Evolutionary conservation across 1,140 invertebrate genomes (phyloP).

Genomic region (Cherax quadricarinatus): DNA sequence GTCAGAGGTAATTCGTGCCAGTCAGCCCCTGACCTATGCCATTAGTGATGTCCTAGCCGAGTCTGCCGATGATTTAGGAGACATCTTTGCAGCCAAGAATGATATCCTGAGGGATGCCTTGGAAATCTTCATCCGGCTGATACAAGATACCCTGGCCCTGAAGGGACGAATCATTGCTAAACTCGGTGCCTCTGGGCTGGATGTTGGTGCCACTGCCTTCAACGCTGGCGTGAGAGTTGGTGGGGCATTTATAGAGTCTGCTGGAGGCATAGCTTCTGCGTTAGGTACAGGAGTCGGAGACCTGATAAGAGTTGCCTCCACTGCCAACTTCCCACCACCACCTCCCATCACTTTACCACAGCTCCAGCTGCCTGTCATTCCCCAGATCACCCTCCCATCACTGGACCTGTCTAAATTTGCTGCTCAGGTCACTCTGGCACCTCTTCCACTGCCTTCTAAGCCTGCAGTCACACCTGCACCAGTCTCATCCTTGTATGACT

Average conservation of each 20-base stretch:
- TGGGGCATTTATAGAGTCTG: slow-evolving; percentile 58
- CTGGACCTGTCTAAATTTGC: slow-evolving; percentile 30
- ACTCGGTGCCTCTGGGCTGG: slow-evolving; percentile 58
- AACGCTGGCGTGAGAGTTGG: slow-evolving; percentile 63
- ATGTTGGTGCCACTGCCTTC: slow-evolving; percentile 63
- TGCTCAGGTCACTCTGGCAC: background rate
- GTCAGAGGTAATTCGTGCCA: slow-evolving; percentile 65
- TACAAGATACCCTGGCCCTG: slow-evolving; percentile 62
- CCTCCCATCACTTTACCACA: slow-evolving; percentile 57
- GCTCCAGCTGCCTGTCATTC: slow-evolving; percentile 46
- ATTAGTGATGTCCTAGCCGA: slow-evolving; percentile 71
- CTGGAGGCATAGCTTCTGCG: slow-evolving; percentile 56
- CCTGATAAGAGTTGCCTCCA: slow-evolving; percentile 49
- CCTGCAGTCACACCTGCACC: slow-evolving; percentile 1
- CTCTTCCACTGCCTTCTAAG: slow-evolving; percentile 27
- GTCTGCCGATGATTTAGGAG: slow-evolving; percentile 67
- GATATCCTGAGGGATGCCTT: slow-evolving; percentile 64
- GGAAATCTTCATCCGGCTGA: slow-evolving; percentile 65
- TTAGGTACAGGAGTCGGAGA: slow-evolving; percentile 65
- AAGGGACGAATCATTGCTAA: slow-evolving; percentile 67
- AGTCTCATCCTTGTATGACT: background rate
- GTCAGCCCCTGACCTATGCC: slow-evolving; percentile 66
- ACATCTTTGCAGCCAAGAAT: slow-evolving; percentile 56
- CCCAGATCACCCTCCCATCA: slow-evolving; percentile 3
- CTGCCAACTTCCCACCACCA: slow-evolving; percentile 62